Percentiles rank a stretch among this genome's conserved stretches.
Evolutionary conservation across 2,888 invertebrate species (phyloP).

Genomic region (Ormyrus rosae): DNA sequence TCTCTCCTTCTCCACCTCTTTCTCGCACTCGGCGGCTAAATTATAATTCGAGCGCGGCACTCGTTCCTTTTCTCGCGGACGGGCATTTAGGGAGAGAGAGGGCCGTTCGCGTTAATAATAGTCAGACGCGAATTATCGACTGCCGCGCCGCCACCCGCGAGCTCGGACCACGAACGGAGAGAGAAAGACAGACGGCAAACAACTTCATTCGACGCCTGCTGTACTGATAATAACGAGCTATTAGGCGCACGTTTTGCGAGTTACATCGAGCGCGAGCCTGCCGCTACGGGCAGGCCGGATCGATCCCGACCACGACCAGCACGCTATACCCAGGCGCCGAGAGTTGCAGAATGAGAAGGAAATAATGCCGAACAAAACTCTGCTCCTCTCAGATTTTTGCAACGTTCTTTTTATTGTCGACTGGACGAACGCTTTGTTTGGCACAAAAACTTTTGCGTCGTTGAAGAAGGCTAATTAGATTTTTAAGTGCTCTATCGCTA

Average conservation of each 20-base stretch:
- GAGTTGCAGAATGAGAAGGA: neutral
- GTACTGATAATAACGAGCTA: constrained; percentile 67
- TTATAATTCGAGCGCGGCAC: constrained; percentile 22
- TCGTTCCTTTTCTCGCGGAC: neutral
- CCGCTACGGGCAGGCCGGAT: constrained; percentile 60
- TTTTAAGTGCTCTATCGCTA: too few species aligned
- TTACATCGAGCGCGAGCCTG: constrained; percentile 57
- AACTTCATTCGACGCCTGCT: constrained; percentile 66
- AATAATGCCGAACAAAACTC: too few species aligned
- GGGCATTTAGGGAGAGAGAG: neutral
- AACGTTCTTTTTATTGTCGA: too few species aligned
- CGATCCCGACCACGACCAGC: constrained; percentile 58
- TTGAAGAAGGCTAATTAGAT: too few species aligned
- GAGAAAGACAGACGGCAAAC: constrained; percentile 55
- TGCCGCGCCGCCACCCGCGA: too few species aligned
- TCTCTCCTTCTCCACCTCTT: neutral
- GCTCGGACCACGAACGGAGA: neutral
- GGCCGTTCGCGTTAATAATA: constrained; percentile 17
- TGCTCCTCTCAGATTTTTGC: too few species aligned
- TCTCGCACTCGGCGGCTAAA: neutral
- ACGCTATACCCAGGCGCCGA: constrained; percentile 47
- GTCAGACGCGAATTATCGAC: constrained; percentile 12
- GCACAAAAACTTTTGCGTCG: too few species aligned
- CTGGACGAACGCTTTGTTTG: too few species aligned
- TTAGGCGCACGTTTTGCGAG: constrained; percentile 66